phyloP scores from a whole-genome alignment of 2,888 invertebrate genomes.

The Cryptophagus acutangulus region DNA sequence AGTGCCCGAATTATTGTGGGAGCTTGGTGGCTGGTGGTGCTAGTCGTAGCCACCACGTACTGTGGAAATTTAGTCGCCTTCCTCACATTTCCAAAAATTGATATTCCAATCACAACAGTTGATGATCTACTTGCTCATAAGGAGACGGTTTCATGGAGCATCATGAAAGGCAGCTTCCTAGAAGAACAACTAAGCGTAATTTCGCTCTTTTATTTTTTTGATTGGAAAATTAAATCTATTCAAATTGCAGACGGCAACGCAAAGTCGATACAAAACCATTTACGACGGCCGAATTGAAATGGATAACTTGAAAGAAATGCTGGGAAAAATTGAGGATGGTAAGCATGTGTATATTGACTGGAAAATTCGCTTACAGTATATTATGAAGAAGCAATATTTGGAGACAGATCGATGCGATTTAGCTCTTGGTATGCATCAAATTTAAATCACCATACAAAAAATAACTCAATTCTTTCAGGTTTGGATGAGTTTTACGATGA shows the following conservation, averaged over 20 bases:
- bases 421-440: too few relatives aligned
- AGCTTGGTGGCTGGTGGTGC: conserved; percentile 88
- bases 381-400: conserved; percentile 65
- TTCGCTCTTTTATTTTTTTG: neutral
- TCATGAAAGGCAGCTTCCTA: conserved; percentile 69
- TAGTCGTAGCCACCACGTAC: conserved; percentile 85
- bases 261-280: conserved; percentile 56
- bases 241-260: conserved; percentile 52
- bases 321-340: conserved; percentile 59
- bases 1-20: conserved; percentile 82
- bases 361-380: conserved; percentile 68
- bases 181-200: conserved; percentile 58
- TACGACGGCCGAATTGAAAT: conserved; percentile 55
- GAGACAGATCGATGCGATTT: conserved; percentile 69
- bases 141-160: conserved; percentile 67
- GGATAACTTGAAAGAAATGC: conserved; percentile 47
- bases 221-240: neutral
- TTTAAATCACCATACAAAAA: conserved; percentile 11
- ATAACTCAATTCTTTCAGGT: too few relatives aligned
- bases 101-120: conserved; percentile 64
- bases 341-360: conserved; percentile 77
- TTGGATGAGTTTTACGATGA: conserved; percentile 75
- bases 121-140: conserved; percentile 58
- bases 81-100: conserved; percentile 82
- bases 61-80: conserved; percentile 91